Evolutionary conservation across 2,888 invertebrate species (phyloP), one percentile per base, ranked within the genome.

Genomic region (Drepana falcataria): DNA sequence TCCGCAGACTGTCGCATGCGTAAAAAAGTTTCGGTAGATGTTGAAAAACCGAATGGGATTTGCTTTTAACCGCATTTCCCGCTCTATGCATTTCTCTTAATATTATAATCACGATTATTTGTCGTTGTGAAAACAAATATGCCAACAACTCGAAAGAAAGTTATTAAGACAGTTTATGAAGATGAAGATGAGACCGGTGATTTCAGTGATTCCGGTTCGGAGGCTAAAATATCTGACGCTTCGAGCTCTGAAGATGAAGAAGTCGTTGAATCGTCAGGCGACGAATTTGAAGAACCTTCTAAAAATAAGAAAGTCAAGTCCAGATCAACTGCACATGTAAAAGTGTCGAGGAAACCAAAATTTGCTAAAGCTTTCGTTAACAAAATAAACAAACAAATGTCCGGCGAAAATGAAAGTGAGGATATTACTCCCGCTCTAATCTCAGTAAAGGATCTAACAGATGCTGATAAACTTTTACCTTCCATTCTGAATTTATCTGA

Each of bases 151-250:
- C 75, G 89, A 41, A 87, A 90, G 60, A 89, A 87, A 73, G 71
- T 78, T 33, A 80, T 83, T 51, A 89, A 89, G 79, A 87, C 86
- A 1, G 80, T 86, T 4, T 89, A 87, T 59, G 85, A 87, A 78
- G 83, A 90, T 63, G 87, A 87, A 47, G 80, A 73, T 44, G 81
- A 81, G 59, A 72, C 73, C 54, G 83, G 79, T 21, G 90, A 91
- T 68, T 91, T 87, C 55, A 89, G 87, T 64, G 91, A 91, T 73
- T 91, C 91, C 0, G 91, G 91, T n/a, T 91, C 91, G 0, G 91
- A 91, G 4, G 91, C 89, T 0, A 75, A 86, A 55, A 83, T 91
- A 64, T 79, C 87, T 52, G 83, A 82, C 48, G 74, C 71, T 49
- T 79, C 85, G 1, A 85, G 81, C 59, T 87, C 86, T 2, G 77